Evolutionary conservation across 2,888 invertebrate genomes (phyloP).

Genomic region (Plebejus melissa): DNA sequence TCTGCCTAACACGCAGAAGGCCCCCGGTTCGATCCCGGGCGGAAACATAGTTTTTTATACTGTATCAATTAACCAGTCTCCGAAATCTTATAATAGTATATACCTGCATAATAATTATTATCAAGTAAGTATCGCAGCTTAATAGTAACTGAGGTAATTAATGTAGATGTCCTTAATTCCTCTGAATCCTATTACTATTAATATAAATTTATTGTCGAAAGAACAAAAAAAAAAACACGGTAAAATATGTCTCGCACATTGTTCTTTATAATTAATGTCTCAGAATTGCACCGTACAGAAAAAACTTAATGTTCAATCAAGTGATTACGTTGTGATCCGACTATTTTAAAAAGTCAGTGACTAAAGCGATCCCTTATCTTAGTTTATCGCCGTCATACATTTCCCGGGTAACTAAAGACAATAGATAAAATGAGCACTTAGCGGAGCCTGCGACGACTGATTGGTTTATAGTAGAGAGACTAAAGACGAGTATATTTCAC

Average conservation of each 20-base stretch:
- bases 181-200: no score
- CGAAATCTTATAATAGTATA: no score
- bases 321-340: slow-evolving; percentile 8
- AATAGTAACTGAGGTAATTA: no score
- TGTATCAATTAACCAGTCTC: not conserved
- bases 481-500: slow-evolving; percentile 16
- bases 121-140: no score
- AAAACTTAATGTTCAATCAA: slow-evolving; percentile 9
- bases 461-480: slow-evolving; percentile 10
- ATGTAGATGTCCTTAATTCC: no score
- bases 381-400: slow-evolving; percentile 25
- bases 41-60: slow-evolving; percentile 80
- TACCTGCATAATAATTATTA: no score
- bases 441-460: slow-evolving; percentile 19
- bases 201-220: no score
- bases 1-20: no score
- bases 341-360: slow-evolving; percentile 24
- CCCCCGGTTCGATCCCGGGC: slow-evolving; percentile 88
- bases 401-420: slow-evolving; percentile 26
- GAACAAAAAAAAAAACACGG: no score
- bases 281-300: not conserved
- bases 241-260: not conserved
- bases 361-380: slow-evolving; percentile 23
- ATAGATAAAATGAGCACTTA: slow-evolving; percentile 24
- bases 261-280: not conserved